phyloP scores from a whole-genome alignment of 2,888 invertebrate genomes.

The Troilus luridus region DNA sequence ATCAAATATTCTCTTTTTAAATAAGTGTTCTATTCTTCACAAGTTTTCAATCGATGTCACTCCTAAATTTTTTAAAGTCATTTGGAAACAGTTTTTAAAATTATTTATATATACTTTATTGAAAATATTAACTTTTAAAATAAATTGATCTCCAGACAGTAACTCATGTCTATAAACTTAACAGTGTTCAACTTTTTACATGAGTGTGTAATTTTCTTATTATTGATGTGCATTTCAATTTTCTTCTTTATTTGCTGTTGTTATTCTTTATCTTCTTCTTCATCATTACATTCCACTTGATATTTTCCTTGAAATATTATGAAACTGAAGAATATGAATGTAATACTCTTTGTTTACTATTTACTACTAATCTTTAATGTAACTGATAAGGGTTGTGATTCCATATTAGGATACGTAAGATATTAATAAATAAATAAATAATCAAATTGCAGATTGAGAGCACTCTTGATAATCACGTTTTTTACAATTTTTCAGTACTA shows the following conservation, averaged over 20 bases:
- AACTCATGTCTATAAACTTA: conserved; percentile 36
- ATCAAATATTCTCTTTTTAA: conserved; percentile 58
- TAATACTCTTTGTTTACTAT: conserved; percentile 52
- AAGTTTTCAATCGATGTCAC: conserved; percentile 48
- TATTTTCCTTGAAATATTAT: conserved; percentile 44
- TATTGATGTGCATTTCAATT: conserved; percentile 51
- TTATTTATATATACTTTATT: conserved; percentile 29
- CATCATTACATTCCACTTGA: conserved; percentile 53
- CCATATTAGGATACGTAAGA: conserved; percentile 57
- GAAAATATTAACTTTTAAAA: conserved; percentile 46
- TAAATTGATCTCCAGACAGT: conserved; percentile 35
- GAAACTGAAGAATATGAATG: conserved; percentile 51
- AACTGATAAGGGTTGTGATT: conserved; percentile 59
- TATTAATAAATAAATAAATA: conserved; percentile 52
- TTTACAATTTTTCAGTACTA: conserved; percentile 58
- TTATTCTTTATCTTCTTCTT: conserved; percentile 50
- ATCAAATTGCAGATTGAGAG: conserved; percentile 56
- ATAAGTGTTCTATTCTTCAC: conserved; percentile 57
- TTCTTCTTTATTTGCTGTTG: conserved; percentile 46
- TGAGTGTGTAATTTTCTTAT: conserved; percentile 51
- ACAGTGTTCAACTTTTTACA: conserved; percentile 40
- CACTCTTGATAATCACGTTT: conserved; percentile 60
- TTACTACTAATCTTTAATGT: conserved; percentile 50
- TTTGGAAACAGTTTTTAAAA: conserved; percentile 28
- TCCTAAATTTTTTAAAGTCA: conserved; percentile 41